Base-by-base conservation (phyloP, 2,888 invertebrate species). In the Parnassius glacialis region DNA sequence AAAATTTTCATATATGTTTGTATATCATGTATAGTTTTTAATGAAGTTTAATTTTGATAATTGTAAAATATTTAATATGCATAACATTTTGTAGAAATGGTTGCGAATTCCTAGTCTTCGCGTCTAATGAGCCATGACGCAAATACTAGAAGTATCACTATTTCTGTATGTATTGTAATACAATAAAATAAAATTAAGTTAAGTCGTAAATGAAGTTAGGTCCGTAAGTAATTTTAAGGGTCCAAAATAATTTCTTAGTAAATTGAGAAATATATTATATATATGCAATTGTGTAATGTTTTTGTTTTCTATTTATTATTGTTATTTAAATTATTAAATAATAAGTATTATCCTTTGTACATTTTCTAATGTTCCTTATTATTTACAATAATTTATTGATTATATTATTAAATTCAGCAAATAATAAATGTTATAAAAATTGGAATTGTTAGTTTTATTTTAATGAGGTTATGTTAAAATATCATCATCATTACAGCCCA, bases 121-220 rank as follows among this genome's bases (percentile, higher is more conserved):
- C 59, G 66, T 62, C 64, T 59, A 61, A 56, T 64, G 66, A 66
- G 66, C 66, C 66, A 43, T 54, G 64, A 59, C 64, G 64, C 61
- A 51, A 65, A 59, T 51, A 59, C 61, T 65, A 60, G 48, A 54
- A 13, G 53, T 54, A 34, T 51, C 50, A n/a, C 48, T 42, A n/a
- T 50, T 50, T 34, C 48, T 54, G 7, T 12, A 62, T 16, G 5
- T 53, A 42, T 52, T 48, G n/a, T 50, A 57, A 20, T 20, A 20
- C 2, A 20, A 20, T 20, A 20, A 20, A 20, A 20, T 20, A 20
- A 20, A 20, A 20, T 20, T 20, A 20, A 20, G 20, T 20, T 20
- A 20, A 2, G 20, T 20, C 20, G 20, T 20, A 20, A 34, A 1
- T 34, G 7, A 12, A 47, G 10, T 12, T 54, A 41, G 45, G 43